A percentile compares a stretch with the other conserved stretches of the same genome.
These are phyloP conservation scores for Drosophila rhopaloa DNA, from an alignment of 1,140 invertebrate species.

Conservation along the genomic window DNA sequence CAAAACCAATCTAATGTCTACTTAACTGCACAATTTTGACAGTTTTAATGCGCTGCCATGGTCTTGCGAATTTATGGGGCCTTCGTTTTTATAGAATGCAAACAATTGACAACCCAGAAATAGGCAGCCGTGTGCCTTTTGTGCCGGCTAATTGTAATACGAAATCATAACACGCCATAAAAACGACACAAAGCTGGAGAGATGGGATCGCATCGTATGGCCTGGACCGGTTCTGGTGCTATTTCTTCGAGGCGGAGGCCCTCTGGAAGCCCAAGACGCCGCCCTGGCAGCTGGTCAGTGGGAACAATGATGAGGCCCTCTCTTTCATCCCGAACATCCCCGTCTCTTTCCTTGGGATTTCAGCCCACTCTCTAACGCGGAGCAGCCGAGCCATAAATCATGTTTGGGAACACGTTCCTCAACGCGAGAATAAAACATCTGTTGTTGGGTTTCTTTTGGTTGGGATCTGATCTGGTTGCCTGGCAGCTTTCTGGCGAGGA, in stretches of 20 bases:
- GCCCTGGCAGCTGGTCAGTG: constrained; percentile 72
- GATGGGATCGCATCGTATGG: constrained; percentile 32
- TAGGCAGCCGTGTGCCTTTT: constrained; percentile 72
- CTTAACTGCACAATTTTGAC: constrained; percentile 77
- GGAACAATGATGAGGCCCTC: constrained; percentile 59
- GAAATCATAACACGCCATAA: constrained; percentile 82
- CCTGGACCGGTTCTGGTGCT: constrained; percentile 45
- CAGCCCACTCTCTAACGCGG: constrained; percentile 40
- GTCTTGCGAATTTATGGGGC: constrained; percentile 45
- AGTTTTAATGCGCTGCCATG: constrained; percentile 62
- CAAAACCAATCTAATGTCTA: constrained; percentile 53
- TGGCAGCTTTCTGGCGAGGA: constrained; percentile 69
- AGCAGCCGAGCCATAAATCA: constrained; percentile 71
- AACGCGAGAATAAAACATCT: constrained; percentile 63
- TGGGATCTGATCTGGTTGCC: constrained; percentile 40
- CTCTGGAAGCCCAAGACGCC: constrained; percentile 45
- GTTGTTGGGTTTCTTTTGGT: constrained; percentile 41
- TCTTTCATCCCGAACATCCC: neutral
- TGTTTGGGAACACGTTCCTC: constrained; percentile 76
- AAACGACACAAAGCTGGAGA: constrained; percentile 67
- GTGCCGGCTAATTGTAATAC: constrained; percentile 78
- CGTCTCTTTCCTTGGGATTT: constrained; percentile 28
- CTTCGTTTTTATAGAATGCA: constrained; percentile 30
- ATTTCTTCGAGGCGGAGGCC: constrained; percentile 5
- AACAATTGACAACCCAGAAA: constrained; percentile 50